These are phyloP conservation scores for Sebastes kiyomatsui DNA, from an alignment of 2,797 vertebrate genomes.

Conservation along the genomic window DNA sequence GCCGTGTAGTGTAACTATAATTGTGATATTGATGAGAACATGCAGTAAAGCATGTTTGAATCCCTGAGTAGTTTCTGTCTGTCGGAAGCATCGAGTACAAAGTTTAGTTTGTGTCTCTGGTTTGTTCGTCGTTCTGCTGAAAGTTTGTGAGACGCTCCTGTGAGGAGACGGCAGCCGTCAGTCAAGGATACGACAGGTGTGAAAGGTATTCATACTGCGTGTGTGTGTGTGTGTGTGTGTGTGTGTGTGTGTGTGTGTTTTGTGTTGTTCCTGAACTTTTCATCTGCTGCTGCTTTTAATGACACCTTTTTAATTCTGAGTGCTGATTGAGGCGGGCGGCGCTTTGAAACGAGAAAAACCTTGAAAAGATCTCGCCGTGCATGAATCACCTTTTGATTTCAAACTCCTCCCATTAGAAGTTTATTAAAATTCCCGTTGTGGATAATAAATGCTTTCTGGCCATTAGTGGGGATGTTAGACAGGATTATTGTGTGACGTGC, in stretches of 20 bases:
- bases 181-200: not conserved
- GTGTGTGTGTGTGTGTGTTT: not conserved
- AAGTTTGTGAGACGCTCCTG: not conserved
- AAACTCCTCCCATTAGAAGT: slow-evolving; percentile 55
- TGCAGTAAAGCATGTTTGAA: too few relatives aligned
- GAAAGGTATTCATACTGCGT: not conserved
- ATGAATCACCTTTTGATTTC: slow-evolving; percentile 57
- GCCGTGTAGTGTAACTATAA: not conserved
- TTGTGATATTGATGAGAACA: not conserved
- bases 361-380: slow-evolving; percentile 51
- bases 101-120: too few relatives aligned
- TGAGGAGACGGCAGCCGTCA: not conserved
- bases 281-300: slow-evolving; percentile 60
- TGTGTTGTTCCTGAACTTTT: slow-evolving; percentile 13
- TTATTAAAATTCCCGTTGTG: slow-evolving; percentile 66
- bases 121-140: too few relatives aligned
- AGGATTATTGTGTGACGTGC: slow-evolving; percentile 45
- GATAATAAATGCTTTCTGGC: slow-evolving; percentile 67
- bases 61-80: too few relatives aligned
- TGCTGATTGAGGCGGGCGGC: slow-evolving; percentile 31
- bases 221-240: not conserved
- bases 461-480: slow-evolving; percentile 57
- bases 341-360: slow-evolving; percentile 61
- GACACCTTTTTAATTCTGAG: slow-evolving; percentile 55
- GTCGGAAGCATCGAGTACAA: too few relatives aligned